Base-by-base conservation (phyloP, 2,888 invertebrate species). In the Melinopterus prodromus region DNA sequence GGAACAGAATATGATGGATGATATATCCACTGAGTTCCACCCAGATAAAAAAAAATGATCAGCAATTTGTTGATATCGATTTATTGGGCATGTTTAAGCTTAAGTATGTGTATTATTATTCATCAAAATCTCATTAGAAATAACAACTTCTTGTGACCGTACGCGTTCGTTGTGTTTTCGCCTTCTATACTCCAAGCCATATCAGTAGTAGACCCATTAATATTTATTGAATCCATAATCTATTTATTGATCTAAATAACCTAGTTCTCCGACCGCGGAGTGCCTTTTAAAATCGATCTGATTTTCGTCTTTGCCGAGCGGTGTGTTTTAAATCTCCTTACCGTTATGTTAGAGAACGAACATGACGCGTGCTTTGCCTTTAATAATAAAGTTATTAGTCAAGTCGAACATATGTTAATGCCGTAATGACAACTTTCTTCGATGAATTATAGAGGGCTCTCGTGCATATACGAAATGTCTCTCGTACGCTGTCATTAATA, bases 231-330 rank as follows among this genome's bases (percentile, higher is more conserved):
- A 74, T 37, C 74, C 74, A 37, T 74, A 74, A 74, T 74, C 74
- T 74, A 74, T 74, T 74, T 74, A 74, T 74, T 74, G 74, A 74
- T 74, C 74, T 74, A 74, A 74, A 74, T 74, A 74, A 74, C 74
- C 37, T 37, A 35, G 74, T 74, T 74, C 74, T 74, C 35, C 36
- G 74, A 36, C n/a, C 36, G 74, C 37, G 74, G 74, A 36, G 74
- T 37, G 35, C 74, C 74, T 74, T 37, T 74, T 74, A 74, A 74
- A 37, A 74, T 35, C 16, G 74, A 74, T 74, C 74, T 74, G 74
- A 74, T 74, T 74, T 74, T 53, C 53, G 53, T 53, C 53, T 53
- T 3, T 53, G 5, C 12, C 53, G 53, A 53, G 53, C 53, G 53
- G 53, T 53, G 9, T 53, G 53, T 53, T 7, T 53, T 53, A 53